Conservation (phyloP, 2,797 vertebrate genomes). For the Galago senegalensis region DNA sequence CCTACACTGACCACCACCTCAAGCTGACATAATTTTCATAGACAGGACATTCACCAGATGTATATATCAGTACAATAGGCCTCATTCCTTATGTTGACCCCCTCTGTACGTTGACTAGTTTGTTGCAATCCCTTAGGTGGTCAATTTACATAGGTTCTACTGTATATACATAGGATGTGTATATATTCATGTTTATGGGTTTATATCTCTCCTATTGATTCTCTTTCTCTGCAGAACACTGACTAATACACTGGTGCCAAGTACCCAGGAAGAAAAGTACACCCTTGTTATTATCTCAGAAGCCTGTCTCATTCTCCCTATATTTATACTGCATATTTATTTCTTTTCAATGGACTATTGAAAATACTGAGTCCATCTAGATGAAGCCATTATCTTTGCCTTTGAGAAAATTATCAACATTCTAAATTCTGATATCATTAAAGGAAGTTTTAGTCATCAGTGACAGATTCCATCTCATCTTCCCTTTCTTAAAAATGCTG, state of each 20-base stretch:
- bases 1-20: no score
- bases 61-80: no score
- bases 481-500: conserved; percentile 27
- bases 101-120: no score
- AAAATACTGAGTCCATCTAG: background rate
- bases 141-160: no score
- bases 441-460: background rate
- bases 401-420: conserved; percentile 4
- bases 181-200: background rate
- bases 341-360: background rate
- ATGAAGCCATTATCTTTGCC: background rate
- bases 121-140: no score
- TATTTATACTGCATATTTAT: background rate
- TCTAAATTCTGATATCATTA: background rate
- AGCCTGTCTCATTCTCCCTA: background rate
- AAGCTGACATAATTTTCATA: no score
- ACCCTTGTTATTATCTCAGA: background rate
- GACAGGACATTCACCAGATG: no score
- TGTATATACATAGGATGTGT: no score
- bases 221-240: background rate
- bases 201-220: background rate
- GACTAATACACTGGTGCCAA: background rate
- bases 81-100: no score
- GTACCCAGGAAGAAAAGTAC: background rate
- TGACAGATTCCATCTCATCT: background rate